Percentiles rank a stretch among this genome's conserved stretches.
Conservation (phyloP, 2,113 vertebrate species). For the Antigone vipio region DNA sequence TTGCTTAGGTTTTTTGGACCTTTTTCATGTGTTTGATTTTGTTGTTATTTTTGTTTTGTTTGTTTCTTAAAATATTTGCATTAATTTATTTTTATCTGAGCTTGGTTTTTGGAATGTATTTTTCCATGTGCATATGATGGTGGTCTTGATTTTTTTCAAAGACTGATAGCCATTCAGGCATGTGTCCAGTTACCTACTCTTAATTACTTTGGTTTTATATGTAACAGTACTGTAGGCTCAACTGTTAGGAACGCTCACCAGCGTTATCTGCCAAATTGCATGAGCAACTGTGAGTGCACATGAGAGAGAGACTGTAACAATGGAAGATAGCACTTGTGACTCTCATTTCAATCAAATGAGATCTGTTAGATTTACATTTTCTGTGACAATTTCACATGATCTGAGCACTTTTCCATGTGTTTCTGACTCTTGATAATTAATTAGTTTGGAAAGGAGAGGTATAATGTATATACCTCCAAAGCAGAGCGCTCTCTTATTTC, state of each 20-base stretch:
- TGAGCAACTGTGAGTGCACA: accelerated
- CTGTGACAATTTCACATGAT: not conserved
- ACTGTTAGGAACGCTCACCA: not conserved
- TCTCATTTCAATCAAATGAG: not conserved
- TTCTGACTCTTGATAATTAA: not conserved
- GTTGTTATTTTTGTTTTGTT: not conserved
- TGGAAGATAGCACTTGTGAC: too few species aligned
- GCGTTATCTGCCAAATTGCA: not conserved
- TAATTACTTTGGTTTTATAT: not conserved
- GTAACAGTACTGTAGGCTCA: not conserved
- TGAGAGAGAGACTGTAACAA: too few species aligned
- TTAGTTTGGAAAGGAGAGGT: not conserved
- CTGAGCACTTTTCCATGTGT: not conserved
- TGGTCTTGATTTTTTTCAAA: not conserved
- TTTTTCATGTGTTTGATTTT: not conserved
- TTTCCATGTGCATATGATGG: not conserved
- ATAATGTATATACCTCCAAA: not conserved
- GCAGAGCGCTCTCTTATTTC: not conserved
- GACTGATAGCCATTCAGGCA: not conserved
- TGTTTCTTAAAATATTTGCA: not conserved
- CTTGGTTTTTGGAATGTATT: not conserved
- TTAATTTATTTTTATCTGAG: not conserved
- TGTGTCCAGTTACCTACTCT: not conserved
- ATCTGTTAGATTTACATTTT: not conserved
- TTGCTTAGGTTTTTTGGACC: accelerated